phyloP scores from a whole-genome alignment of 2,797 vertebrate species.

The Cyclopterus lumpus region DNA sequence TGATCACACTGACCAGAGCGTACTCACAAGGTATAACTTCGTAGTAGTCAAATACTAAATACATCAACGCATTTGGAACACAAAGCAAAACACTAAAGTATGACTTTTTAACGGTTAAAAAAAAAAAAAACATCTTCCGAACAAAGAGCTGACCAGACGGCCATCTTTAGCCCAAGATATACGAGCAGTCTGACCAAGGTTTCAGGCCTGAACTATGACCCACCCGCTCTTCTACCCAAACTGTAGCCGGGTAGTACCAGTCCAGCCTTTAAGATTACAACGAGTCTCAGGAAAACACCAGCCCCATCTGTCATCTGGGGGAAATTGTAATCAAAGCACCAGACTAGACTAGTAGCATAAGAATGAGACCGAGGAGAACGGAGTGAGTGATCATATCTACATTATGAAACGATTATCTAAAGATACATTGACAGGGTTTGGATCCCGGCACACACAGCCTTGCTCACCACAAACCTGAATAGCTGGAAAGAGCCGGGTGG shows the following conservation, averaged over 20 bases:
- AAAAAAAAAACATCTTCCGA: background rate
- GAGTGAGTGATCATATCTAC: slow-evolving; percentile 16
- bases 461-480: slow-evolving; percentile 43
- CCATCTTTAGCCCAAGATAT: background rate
- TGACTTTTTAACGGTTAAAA: background rate
- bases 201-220: slow-evolving; percentile 7
- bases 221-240: background rate
- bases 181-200: background rate
- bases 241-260: slow-evolving; percentile 4
- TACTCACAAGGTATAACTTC: too few relatives aligned
- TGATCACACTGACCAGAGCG: background rate
- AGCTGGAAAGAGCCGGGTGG: slow-evolving; percentile 49
- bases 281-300: slow-evolving; percentile 12
- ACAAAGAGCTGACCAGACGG: background rate
- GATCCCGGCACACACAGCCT: slow-evolving; percentile 17
- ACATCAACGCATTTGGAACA: background rate
- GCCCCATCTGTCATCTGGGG: slow-evolving; percentile 23
- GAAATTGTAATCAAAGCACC: slow-evolving; percentile 36
- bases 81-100: background rate
- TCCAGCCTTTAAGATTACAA: slow-evolving; percentile 9
- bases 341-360: slow-evolving; percentile 37
- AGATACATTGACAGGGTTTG: slow-evolving; percentile 18
- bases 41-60: background rate
- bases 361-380: background rate
- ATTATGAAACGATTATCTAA: slow-evolving; percentile 37